These are phyloP conservation scores for Acanthurus lineatus DNA, from an alignment of 2,797 vertebrate species.

Conservation along the genomic window DNA sequence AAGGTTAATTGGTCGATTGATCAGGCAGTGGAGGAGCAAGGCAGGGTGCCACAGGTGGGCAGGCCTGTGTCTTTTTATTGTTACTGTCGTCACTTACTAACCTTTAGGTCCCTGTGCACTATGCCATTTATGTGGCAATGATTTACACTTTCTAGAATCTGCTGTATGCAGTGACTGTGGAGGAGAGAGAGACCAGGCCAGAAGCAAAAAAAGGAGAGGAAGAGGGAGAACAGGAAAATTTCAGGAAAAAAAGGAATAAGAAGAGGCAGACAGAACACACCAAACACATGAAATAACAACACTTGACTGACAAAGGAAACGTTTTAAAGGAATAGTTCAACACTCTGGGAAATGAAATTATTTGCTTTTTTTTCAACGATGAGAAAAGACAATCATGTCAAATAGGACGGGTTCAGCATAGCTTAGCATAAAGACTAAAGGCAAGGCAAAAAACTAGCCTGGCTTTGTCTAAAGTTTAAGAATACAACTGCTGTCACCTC, in stretches of 20 bases:
- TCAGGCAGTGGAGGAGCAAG: constrained; percentile 61
- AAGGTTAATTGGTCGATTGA: constrained; percentile 59
- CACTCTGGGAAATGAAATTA: rapidly evolving
- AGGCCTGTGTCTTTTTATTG: constrained; percentile 27
- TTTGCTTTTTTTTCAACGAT: background rate
- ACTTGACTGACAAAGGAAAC: constrained; percentile 14
- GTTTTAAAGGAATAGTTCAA: constrained; percentile 38
- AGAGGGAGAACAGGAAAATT: constrained; percentile 65
- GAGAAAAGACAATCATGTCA: background rate
- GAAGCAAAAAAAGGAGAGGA: constrained; percentile 68
- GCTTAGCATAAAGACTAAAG: background rate
- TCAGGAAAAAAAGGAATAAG: constrained; percentile 52
- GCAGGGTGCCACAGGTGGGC: constrained; percentile 54
- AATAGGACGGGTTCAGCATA: background rate
- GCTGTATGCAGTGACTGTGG: constrained; percentile 98
- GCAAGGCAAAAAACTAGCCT: background rate
- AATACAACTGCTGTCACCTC: too few species aligned
- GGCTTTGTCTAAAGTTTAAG: background rate
- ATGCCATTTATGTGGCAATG: constrained; percentile 97
- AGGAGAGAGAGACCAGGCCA: constrained; percentile 65
- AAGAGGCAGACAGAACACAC: constrained; percentile 48
- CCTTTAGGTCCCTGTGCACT: constrained; percentile 99
- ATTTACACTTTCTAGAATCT: constrained; percentile 99
- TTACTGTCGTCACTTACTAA: constrained; percentile 86
- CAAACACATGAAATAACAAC: constrained; percentile 30